Base-by-base conservation (phyloP, 2,888 invertebrate genomes). In the Xylocampa areola region DNA sequence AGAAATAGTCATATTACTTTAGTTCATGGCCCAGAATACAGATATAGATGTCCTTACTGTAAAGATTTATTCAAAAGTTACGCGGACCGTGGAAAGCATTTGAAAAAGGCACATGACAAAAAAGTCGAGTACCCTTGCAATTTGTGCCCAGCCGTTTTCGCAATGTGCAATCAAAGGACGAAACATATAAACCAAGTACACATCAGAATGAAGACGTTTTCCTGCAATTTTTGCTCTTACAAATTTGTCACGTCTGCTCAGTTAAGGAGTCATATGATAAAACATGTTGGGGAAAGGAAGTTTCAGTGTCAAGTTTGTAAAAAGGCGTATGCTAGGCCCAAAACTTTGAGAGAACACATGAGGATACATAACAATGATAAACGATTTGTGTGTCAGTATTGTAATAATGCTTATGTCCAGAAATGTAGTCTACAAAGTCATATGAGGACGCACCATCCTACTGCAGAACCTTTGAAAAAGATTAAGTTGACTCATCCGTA, bases 291-390 rank as follows among this genome's bases (percentile, higher is more conserved):
- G 0, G 84, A 87, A 10, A 82, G 85, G 10, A 88, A 84, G 27
- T 90, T 77, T 48, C 84, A 89, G 53, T 95, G 95, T 61, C 81
- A 89, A 29, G 82, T 94, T 0, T 95, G 95, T 68, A 85, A 89
- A 35, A 94, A 94, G 52, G 80, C 85, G 1, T 93, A 90, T 43
- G 84, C 87, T 0, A 78, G 92, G 14, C 65, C 74, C 1, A 86
- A 87, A 54, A 88, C 92, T 0, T 67, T 92, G 7, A 84, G 78
- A 19, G 88, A 90, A 52, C 92, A 92, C 48, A 87, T 90, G 88
- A 79, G 89, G 0, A 91, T 91, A 59, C 92, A 92, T 58, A 89
- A 87, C 54, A 89, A 92, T 47, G 91, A 93, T 68, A 91, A 85
- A 32, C 69, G 90, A 55, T 95, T 94, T 39, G 88, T 87, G 0